These are phyloP conservation scores for Caenorhabditis latens DNA, from an alignment of 1,140 invertebrate genomes.

Conservation along the genomic window DNA sequence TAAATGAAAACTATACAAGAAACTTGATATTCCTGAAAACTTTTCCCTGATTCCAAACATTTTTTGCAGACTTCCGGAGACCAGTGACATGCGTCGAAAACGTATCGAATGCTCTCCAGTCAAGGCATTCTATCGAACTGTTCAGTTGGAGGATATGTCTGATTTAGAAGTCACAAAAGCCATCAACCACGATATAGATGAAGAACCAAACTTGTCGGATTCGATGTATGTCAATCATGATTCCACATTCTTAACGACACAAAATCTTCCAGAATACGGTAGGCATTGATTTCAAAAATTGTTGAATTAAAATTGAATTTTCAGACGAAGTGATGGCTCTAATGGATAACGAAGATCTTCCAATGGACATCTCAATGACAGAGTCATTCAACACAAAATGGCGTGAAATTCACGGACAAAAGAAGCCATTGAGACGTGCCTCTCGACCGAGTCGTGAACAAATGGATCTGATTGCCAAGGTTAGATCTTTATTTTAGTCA, in stretches of 20 bases:
- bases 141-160: slow-evolving; percentile 60
- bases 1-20: not conserved
- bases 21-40: not conserved
- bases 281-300: not conserved
- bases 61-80: slow-evolving; percentile 43
- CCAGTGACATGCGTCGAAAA: slow-evolving; percentile 54
- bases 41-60: slow-evolving; percentile 11
- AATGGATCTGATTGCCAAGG: slow-evolving; percentile 50
- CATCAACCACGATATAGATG: slow-evolving; percentile 33
- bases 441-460: slow-evolving; percentile 44
- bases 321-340: slow-evolving; percentile 67
- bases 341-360: slow-evolving; percentile 61
- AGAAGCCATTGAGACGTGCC: slow-evolving; percentile 10
- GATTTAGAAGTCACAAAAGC: slow-evolving; percentile 52
- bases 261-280: slow-evolving; percentile 60
- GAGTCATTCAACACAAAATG: slow-evolving; percentile 62
- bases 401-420: slow-evolving; percentile 61
- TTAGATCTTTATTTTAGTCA: slow-evolving; percentile 20
- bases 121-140: slow-evolving; percentile 62
- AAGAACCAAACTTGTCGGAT: slow-evolving; percentile 63
- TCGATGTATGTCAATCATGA: slow-evolving; percentile 67
- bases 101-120: slow-evolving; percentile 61
- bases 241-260: slow-evolving; percentile 17
- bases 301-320: not conserved
- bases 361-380: slow-evolving; percentile 42